These are phyloP conservation scores for Mola mola DNA, from an alignment of 2,113 vertebrate genomes.

Conservation along the genomic window DNA sequence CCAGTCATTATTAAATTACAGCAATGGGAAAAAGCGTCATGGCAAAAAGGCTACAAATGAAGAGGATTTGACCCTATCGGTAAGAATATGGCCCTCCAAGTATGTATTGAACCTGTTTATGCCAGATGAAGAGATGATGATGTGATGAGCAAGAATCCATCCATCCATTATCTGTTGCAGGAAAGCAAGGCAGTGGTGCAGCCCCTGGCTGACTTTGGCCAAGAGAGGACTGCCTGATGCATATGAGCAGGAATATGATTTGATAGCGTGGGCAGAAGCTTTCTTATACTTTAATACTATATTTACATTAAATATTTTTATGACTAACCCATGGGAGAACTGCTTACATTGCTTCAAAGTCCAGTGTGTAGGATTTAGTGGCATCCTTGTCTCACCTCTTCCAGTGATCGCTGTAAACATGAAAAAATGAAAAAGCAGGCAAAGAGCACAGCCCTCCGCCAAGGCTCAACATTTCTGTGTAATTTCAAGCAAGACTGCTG, in stretches of 20 bases:
- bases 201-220: too few relatives aligned
- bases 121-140: background rate
- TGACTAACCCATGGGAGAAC: too few relatives aligned
- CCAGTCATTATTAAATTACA: conserved; percentile 69
- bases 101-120: background rate
- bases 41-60: conserved; percentile 20
- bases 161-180: background rate
- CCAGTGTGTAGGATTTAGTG: background rate
- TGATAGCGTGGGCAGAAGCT: background rate
- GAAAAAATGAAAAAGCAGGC: too few relatives aligned
- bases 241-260: background rate
- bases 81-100: conserved; percentile 55
- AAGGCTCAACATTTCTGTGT: too few relatives aligned
- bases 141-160: background rate
- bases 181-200: background rate
- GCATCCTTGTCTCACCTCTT: too few relatives aligned
- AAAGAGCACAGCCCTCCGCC: too few relatives aligned
- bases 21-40: conserved; percentile 8
- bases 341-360: too few relatives aligned
- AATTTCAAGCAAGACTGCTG: too few relatives aligned
- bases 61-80: conserved; percentile 39
- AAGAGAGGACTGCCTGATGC: too few relatives aligned
- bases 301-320: too few relatives aligned
- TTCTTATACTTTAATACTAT: too few relatives aligned
- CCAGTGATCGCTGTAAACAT: too few relatives aligned